Evolutionary conservation across 2,113 vertebrate species (phyloP).

Genomic region (Xiphophorus maculatus): DNA sequence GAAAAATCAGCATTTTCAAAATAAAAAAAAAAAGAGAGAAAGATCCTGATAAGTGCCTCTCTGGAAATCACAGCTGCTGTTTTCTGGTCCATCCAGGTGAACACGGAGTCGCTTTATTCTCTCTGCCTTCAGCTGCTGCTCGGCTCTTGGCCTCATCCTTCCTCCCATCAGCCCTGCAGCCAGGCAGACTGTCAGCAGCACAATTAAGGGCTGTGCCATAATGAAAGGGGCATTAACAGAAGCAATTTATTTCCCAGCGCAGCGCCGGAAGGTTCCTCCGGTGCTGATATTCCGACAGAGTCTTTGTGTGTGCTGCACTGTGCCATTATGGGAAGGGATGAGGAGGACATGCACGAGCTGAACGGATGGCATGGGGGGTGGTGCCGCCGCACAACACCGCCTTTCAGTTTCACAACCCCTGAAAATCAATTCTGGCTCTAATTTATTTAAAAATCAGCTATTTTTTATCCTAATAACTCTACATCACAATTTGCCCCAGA

Average conservation of each 20-base stretch:
- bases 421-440: conserved; percentile 30
- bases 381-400: conserved; percentile 8
- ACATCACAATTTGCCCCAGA: neutral
- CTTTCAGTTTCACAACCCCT: conserved; percentile 35
- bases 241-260: conserved; percentile 77
- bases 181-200: conserved; percentile 65
- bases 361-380: conserved; percentile 38
- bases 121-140: conserved; percentile 15
- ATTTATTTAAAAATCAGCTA: neutral
- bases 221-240: conserved; percentile 78
- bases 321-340: conserved; percentile 50
- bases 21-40: neutral
- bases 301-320: conserved; percentile 68
- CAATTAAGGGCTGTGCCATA: conserved; percentile 73
- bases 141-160: conserved; percentile 27
- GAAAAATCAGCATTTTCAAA: neutral
- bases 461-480: conserved; percentile 6
- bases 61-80: neutral
- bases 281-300: conserved; percentile 59
- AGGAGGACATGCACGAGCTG: conserved; percentile 42
- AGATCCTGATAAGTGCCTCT: neutral
- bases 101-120: conserved; percentile 6
- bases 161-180: conserved; percentile 66
- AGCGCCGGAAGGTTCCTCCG: conserved; percentile 64
- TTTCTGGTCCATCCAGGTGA: conserved; percentile 36